Evolutionary conservation across 2,797 vertebrate genomes (phyloP).

Genomic region (Nyctibius grandis): DNA sequence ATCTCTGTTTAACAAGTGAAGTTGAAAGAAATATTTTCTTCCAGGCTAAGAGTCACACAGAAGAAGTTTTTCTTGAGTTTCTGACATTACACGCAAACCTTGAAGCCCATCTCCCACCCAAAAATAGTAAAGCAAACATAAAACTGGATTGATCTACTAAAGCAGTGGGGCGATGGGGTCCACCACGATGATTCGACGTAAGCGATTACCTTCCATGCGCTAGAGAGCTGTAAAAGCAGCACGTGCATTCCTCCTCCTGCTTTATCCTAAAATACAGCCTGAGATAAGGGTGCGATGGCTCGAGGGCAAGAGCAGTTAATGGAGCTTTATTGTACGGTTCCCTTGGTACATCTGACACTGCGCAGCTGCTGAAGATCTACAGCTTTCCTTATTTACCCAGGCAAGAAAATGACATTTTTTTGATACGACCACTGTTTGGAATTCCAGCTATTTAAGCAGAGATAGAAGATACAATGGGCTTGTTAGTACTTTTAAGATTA

Average conservation of each 20-base stretch:
- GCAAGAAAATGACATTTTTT: neutral
- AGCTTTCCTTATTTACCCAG: neutral
- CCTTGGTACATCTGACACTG: neutral
- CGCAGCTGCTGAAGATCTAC: neutral
- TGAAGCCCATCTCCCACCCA: rapidly evolving
- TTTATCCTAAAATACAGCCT: neutral
- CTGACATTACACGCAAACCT: neutral
- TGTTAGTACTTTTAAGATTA: neutral
- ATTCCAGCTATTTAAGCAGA: neutral
- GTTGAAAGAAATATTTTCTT: neutral
- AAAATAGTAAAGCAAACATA: neutral
- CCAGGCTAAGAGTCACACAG: too few species aligned
- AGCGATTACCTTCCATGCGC: neutral
- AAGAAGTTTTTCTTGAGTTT: neutral
- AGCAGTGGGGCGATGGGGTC: neutral
- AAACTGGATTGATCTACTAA: neutral
- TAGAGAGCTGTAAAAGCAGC: neutral
- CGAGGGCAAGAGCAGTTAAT: neutral
- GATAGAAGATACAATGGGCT: neutral
- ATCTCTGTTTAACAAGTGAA: neutral
- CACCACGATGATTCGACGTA: rapidly evolving
- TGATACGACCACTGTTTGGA: neutral
- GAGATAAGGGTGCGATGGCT: neutral
- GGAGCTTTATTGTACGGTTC: neutral
- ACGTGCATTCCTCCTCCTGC: neutral